Evolutionary conservation across 2,797 vertebrate species (phyloP), one percentile per base, ranked within the genome.

Genomic region (Helarctos malayanus): DNA sequence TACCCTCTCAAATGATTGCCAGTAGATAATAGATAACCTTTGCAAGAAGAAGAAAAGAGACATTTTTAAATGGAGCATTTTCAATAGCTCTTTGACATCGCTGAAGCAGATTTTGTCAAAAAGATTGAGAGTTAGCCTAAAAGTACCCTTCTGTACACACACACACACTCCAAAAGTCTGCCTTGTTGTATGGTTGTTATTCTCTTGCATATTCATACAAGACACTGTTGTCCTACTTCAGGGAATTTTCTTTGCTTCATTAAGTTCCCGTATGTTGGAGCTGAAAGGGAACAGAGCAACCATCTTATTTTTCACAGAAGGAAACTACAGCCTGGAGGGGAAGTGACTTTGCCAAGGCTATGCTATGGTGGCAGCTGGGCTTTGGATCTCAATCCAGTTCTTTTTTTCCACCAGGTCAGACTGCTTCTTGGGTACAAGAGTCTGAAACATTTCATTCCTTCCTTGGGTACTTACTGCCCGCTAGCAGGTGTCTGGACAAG

Each of bases 1-100:
- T 19, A 41, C 29, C 91, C 84, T 90, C 92, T 97, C 82, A 94
- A 98, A 97, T 96, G 88, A 98, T 87, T 96, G 45, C 69, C 69
- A 96, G 94, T 94, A 93, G 85, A 94, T 84, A 97, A 97, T 38
- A 96, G 93, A 96, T 83, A 59, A n/a, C 29, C 65, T 95, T 94
- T 94, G 45, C 23, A 47, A 88, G 78, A 38, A 92, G 63, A 49
- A 94, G 59, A 69, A 94, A 86, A 54, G 41, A 93, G 29, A 32
- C n/a, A 41, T 83, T 94, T 93, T 71, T 32, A 73, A 90, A 73
- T 29, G n/a, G 47, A 75, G 16, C 18, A 14, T 25, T 96, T 93
- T 81, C 25, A n/a, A 69, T 82, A 83, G 61, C 35, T 86, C 32
- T 87, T 89, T 35, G 56, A 68, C 41, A 76, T 71, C 25, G 61